Base-by-base conservation (phyloP, 2,888 invertebrate species). In the Portevinia maculata region DNA sequence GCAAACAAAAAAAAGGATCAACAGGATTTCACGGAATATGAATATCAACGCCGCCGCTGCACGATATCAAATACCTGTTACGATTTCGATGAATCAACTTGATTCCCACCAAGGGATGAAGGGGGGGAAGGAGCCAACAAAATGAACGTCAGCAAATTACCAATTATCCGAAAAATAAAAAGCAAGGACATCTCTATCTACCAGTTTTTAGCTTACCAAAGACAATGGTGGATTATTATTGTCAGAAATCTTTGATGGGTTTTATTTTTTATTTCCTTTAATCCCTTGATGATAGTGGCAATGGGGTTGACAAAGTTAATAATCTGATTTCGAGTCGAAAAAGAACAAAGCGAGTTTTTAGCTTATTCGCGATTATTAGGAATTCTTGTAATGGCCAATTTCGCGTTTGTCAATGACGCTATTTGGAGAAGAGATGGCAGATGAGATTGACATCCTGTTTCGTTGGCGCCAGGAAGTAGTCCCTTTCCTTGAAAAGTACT, bases 121-220 rank as follows among this genome's bases (percentile, higher is more conserved):
- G n/a, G 9, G n/a, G n/a, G n/a, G n/a, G n/a, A 7, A 8, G 13
- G 19, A 52, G 53, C 55, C 9, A 53, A 67, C n/a, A n/a, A 69
- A 75, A 70, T 83, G 78, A 83, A 62, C 83, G 83, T 83, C 83
- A 83, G 83, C 83, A 83, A 83, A 83, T 83, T 83, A 83, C 71
- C 76, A 78, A 83, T 83, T 83, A 83, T 73, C 57, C 60, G 24
- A 67, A 39, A 64, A 83, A 67, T 60, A 76, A 71, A 64, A 55
- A 37, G 13, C 60, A 30, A 65, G 55, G 60, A 67, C 50, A 50
- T 53, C 48, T 46, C 5, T 57, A n/a, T n/a, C 28, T 6, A 15
- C 3, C 24, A 24, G 24, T 55, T 65, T 37, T 30, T n/a, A 46
- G 46, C 62, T 48, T 55, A 53, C 34, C 44, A 34, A 52, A 34